Conservation (phyloP, 2,888 invertebrate species). For the Drosophila paramelanica region DNA sequence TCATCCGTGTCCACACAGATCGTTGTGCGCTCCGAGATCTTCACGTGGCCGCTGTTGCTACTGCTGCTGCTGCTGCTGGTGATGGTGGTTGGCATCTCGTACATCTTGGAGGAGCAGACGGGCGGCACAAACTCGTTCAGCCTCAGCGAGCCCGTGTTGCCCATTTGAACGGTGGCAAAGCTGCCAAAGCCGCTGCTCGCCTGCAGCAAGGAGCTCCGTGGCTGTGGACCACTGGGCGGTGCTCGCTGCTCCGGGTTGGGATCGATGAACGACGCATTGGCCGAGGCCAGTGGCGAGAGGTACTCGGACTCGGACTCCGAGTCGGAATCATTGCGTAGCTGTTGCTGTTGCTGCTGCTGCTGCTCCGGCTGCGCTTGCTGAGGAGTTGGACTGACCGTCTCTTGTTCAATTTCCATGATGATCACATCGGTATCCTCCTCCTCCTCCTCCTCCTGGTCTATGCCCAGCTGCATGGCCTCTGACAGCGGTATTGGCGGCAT, state of each 20-base stretch:
- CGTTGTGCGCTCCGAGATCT: slow-evolving; percentile 79
- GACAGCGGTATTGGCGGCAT: slow-evolving; percentile 41
- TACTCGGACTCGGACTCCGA: slow-evolving; percentile 65
- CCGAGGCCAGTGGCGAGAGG: slow-evolving; percentile 64
- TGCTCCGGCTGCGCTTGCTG: slow-evolving; percentile 27
- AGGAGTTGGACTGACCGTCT: slow-evolving; percentile 16
- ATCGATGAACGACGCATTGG: slow-evolving; percentile 53
- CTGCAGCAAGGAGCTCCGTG: slow-evolving; percentile 58
- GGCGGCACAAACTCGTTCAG: slow-evolving; percentile 72
- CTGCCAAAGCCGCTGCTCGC: slow-evolving; percentile 67
- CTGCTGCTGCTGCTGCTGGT: not conserved
- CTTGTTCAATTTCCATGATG: slow-evolving; percentile 53
- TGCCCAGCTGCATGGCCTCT: not conserved
- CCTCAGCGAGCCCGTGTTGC: slow-evolving; percentile 37
- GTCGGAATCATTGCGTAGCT: slow-evolving; percentile 29
- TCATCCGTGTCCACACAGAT: slow-evolving; percentile 68
- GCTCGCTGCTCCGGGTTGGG: not conserved
- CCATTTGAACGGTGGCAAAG: slow-evolving; percentile 34
- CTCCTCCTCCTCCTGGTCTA: slow-evolving; percentile 17
- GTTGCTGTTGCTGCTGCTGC: slow-evolving; percentile 14
- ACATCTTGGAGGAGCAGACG: slow-evolving; percentile 80
- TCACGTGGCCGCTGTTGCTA: slow-evolving; percentile 27
- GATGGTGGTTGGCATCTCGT: slow-evolving; percentile 28
- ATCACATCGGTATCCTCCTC: slow-evolving; percentile 58
- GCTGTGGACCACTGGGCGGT: slow-evolving; percentile 66